phyloP scores from a whole-genome alignment of 2,888 invertebrate genomes.

The Hedya salicella region DNA sequence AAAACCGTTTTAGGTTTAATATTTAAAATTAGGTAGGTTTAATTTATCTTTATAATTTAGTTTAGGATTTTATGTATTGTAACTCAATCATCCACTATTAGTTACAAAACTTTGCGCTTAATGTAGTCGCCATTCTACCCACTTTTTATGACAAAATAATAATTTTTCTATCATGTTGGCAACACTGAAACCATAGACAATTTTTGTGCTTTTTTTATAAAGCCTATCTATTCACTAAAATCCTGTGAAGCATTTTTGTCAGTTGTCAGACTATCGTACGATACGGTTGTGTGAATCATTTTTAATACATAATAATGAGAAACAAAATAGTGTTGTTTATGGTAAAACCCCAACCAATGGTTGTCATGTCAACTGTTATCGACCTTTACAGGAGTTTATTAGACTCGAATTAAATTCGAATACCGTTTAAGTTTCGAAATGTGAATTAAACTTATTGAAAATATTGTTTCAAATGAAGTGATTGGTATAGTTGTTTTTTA shows the following conservation, averaged over 20 bases:
- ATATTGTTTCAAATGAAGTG: slow-evolving; percentile 7
- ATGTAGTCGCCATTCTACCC: no score
- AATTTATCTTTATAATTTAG: no score
- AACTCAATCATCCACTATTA: no score
- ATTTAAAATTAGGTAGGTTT: no score
- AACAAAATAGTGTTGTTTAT: not conserved
- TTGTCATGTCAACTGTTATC: slow-evolving; percentile 63
- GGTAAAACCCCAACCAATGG: slow-evolving; percentile 69
- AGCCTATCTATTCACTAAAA: not conserved
- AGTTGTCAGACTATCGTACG: not conserved
- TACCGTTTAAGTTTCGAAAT: slow-evolving; percentile 43
- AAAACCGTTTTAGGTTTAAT: no score
- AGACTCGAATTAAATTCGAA: slow-evolving; percentile 54
- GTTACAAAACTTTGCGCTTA: no score
- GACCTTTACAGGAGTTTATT: slow-evolving; percentile 53
- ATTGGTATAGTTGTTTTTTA: not conserved
- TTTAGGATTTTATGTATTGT: no score
- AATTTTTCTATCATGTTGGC: not conserved
- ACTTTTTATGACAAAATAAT: no score
- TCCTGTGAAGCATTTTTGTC: not conserved
- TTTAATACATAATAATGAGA: not conserved
- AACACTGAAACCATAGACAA: slow-evolving; percentile 18
- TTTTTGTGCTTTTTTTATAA: slow-evolving; percentile 2
- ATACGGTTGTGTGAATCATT: slow-evolving; percentile 6
- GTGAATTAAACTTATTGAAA: slow-evolving; percentile 34